Conservation (phyloP, 2,797 vertebrate genomes). For the Vespertilio murinus region DNA sequence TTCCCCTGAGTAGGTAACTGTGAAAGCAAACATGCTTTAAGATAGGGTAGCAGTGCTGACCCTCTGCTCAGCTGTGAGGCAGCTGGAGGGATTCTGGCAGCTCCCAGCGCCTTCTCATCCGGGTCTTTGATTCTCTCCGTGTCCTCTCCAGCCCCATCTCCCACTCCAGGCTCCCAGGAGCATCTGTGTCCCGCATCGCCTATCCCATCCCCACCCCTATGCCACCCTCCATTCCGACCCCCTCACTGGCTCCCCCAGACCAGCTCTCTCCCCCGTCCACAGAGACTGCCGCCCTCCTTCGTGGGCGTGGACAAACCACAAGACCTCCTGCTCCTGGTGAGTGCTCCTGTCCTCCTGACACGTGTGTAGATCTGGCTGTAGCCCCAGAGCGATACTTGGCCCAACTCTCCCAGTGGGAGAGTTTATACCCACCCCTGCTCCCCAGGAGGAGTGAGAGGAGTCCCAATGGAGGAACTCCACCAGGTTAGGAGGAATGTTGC, state of each 20-base stretch:
- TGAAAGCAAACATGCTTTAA: neutral
- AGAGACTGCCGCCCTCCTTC: neutral
- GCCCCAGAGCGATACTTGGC: neutral
- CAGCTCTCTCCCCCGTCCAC: too few species aligned
- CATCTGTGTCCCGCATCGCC: fast-evolving
- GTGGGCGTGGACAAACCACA: too few species aligned
- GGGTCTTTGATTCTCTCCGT: neutral
- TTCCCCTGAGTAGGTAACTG: neutral
- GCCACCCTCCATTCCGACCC: too few species aligned
- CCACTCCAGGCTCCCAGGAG: too few species aligned
- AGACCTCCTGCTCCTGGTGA: fast-evolving
- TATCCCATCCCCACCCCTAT: neutral
- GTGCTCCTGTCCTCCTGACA: fast-evolving
- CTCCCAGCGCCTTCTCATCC: neutral
- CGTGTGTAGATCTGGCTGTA: fast-evolving
- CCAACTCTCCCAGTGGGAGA: neutral
- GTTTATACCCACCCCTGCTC: neutral
- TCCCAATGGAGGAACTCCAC: neutral
- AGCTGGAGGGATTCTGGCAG: neutral
- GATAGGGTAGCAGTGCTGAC: neutral
- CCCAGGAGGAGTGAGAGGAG: neutral
- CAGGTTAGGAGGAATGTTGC: fast-evolving
- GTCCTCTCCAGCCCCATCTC: neutral
- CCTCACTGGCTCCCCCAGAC: fast-evolving
- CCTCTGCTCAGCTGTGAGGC: neutral